These are phyloP conservation scores for Bufo bufo DNA, from an alignment of 2,113 vertebrate genomes.

Conservation along the genomic window DNA sequence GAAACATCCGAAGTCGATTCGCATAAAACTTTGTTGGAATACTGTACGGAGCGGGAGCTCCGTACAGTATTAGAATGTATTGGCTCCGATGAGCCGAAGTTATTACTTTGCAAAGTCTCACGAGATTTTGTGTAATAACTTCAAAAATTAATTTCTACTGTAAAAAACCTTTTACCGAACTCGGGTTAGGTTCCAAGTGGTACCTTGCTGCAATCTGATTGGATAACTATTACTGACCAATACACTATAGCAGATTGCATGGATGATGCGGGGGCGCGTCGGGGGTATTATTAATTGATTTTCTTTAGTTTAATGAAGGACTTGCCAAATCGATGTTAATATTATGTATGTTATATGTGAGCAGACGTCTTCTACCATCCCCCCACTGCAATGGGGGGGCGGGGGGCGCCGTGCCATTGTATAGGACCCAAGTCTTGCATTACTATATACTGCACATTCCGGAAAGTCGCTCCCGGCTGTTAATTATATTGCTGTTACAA, in stretches of 20 bases:
- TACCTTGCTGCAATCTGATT: neutral
- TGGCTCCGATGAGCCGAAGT: too few relatives aligned
- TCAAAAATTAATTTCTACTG: too few relatives aligned
- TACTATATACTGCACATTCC: neutral
- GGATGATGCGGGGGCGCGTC: neutral
- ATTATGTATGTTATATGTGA: neutral
- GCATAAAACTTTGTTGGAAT: too few relatives aligned
- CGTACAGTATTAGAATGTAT: too few relatives aligned
- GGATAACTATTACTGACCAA: neutral
- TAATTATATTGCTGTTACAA: neutral
- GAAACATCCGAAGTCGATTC: too few relatives aligned
- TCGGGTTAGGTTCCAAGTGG: too few relatives aligned
- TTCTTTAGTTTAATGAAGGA: neutral
- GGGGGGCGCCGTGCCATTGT: neutral
- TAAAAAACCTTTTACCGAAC: too few relatives aligned
- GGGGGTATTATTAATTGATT: neutral
- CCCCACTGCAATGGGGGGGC: too few relatives aligned
- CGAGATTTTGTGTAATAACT: too few relatives aligned
- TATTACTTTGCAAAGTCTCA: too few relatives aligned
- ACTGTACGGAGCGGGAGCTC: too few relatives aligned
- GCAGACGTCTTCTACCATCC: neutral
- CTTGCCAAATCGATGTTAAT: neutral
- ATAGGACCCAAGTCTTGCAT: neutral
- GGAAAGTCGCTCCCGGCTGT: neutral
- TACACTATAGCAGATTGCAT: neutral